Conservation (phyloP, 2,888 invertebrate species). For the Himalopsyche tibetana region DNA sequence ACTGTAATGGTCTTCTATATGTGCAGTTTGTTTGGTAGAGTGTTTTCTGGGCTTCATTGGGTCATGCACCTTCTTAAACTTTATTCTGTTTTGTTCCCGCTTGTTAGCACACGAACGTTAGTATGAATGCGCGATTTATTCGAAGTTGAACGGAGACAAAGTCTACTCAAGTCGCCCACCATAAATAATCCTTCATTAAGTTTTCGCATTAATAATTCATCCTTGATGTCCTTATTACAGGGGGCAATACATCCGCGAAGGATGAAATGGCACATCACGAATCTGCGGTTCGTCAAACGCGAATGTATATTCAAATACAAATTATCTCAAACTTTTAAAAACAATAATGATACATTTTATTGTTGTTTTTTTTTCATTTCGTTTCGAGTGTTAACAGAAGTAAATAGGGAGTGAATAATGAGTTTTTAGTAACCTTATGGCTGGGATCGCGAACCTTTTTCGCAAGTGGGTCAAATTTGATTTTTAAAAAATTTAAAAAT, state of each 20-base stretch:
- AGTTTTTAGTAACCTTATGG: too few species aligned
- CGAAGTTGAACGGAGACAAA: slow-evolving; percentile 7
- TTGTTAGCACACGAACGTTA: not conserved
- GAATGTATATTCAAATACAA: slow-evolving; percentile 28
- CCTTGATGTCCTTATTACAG: slow-evolving; percentile 32
- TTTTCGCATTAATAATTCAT: slow-evolving; percentile 32
- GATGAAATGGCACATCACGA: not conserved
- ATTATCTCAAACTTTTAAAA: not conserved
- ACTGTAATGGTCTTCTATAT: too few species aligned
- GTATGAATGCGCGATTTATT: slow-evolving; percentile 15
- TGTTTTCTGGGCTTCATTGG: not conserved
- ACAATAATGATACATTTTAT: too few species aligned
- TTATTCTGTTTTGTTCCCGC: not conserved
- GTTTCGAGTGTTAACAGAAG: too few species aligned
- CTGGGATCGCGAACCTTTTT: too few species aligned
- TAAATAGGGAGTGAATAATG: too few species aligned
- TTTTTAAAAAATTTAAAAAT: too few species aligned
- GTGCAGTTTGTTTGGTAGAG: too few species aligned
- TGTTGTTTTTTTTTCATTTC: too few species aligned
- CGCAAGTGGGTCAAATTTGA: too few species aligned
- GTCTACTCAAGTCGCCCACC: slow-evolving; percentile 17
- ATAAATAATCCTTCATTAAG: slow-evolving; percentile 28
- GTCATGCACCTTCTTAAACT: not conserved
- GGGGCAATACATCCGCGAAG: slow-evolving; percentile 13
- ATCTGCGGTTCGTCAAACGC: not conserved